Evolutionary conservation across 2,113 vertebrate species (phyloP), one percentile per base, ranked within the genome.

Genomic region (Epinephelus moara): DNA sequence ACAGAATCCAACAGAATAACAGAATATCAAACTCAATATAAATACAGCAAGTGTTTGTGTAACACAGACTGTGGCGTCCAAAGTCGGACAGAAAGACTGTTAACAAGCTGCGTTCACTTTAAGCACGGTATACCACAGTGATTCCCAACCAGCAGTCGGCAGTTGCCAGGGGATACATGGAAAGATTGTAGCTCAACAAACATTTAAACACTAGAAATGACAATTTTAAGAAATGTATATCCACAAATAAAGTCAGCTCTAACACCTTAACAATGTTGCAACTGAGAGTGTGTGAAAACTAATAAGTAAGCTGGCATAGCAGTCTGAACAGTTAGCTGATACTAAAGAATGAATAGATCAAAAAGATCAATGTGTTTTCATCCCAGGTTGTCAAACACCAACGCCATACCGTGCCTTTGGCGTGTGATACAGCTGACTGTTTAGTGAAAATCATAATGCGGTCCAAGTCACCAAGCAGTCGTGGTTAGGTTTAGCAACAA

Each of bases 1-100:
- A 61, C 61, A 66, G 15, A 71, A 45, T 19, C 49, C 53, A 53
- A 49, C 30, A 69, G 4, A 66, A 77, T 18, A 70, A 75, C 30
- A 81, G 27, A 27, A 42, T 60, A 30, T 30, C 27, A 30, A 68
- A 53, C 56, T 25, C 10, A 62, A 13, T 52, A 27, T 52, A 61
- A 53, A 61, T 14, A 61, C 5, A 27, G 11, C 4, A 13, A 64
- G 33, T 33, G 33, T 56, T 63, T n/a, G 17, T 69, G 70, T 27
- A 42, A 60, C 14, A 40, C 2, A 17, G 60, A 47, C n/a, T 66
- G 27, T 25, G 14, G 30, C 19, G 52, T 78, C 15, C 10, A 49
- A 62, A 40, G 52, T 59, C 27, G 27, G n/a, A 56, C 49, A n/a
- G 23, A 18, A 2, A 42, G 17, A n/a, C 11, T 49, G 17, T 47